phyloP scores from a whole-genome alignment of 2,797 vertebrate genomes.

The Propithecus deckenii region DNA sequence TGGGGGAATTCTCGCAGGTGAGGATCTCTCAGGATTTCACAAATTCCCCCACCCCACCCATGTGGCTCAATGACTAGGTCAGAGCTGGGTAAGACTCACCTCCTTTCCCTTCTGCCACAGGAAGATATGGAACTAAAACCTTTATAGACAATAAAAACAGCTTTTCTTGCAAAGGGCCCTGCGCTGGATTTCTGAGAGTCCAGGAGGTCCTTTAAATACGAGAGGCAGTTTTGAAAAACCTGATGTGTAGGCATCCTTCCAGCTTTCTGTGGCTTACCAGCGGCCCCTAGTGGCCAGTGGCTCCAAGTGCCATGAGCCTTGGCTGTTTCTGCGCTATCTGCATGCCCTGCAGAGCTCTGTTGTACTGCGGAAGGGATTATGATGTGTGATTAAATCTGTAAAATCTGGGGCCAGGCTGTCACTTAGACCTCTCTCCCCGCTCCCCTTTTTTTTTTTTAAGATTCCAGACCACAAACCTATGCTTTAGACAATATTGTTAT shows the following conservation, averaged over 20 bases:
- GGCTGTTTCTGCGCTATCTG: accelerated
- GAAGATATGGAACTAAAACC: neutral
- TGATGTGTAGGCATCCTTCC: neutral
- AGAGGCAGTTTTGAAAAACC: neutral
- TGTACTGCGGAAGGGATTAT: neutral
- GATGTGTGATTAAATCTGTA: neutral
- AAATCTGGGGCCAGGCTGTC: neutral
- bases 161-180: neutral
- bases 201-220: neutral
- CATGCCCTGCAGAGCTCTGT: neutral
- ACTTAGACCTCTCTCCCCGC: neutral
- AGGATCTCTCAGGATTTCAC: neutral
- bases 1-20: neutral
- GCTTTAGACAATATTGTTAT: neutral
- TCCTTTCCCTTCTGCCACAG: neutral
- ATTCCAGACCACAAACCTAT: neutral
- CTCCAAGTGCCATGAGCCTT: neutral
- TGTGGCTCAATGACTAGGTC: neutral
- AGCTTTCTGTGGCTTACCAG: slow-evolving; percentile 67
- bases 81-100: neutral
- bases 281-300: slow-evolving; percentile 79
- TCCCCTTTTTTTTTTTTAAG: neutral
- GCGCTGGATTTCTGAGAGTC: slow-evolving; percentile 3
- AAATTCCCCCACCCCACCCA: neutral
- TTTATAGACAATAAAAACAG: neutral